phyloP scores from a whole-genome alignment of 2,113 vertebrate species.

The Phrynocephalus versicolor region DNA sequence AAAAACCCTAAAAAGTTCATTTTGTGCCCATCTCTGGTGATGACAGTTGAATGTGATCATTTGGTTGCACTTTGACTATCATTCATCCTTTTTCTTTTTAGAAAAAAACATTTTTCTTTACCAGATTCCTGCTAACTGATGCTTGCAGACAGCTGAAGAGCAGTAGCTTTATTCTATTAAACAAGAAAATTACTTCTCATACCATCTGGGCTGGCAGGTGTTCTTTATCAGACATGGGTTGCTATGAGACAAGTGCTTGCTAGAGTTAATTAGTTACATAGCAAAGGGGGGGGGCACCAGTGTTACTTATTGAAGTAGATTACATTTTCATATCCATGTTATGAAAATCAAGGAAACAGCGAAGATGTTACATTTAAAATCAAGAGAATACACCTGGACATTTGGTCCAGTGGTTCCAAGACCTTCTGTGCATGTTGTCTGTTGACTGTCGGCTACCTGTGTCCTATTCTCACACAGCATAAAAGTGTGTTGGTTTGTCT shows the following conservation, averaged over 20 bases:
- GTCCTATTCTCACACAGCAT: too few relatives aligned
- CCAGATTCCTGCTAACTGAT: constrained; percentile 59
- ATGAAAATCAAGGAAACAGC: constrained; percentile 7
- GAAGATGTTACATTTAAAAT: background rate
- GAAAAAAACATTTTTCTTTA: constrained; percentile 54
- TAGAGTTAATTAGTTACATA: constrained; percentile 71
- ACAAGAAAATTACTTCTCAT: constrained; percentile 66
- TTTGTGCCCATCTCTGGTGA: too few relatives aligned
- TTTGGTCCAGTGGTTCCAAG: background rate
- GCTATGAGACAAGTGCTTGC: constrained; percentile 71
- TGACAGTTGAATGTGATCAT: constrained; percentile 33
- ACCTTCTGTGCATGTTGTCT: too few relatives aligned
- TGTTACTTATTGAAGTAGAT: constrained; percentile 68
- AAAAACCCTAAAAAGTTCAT: too few relatives aligned
- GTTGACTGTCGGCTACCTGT: too few relatives aligned
- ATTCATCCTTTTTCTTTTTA: background rate
- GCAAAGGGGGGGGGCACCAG: constrained; percentile 22
- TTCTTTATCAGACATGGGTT: constrained; percentile 75
- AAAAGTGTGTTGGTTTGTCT: too few relatives aligned
- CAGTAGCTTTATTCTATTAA: constrained; percentile 65
- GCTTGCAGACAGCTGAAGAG: constrained; percentile 51
- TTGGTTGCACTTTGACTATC: background rate
- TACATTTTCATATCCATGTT: constrained; percentile 29
- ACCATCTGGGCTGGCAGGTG: constrained; percentile 79
- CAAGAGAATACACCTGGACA: background rate